phyloP scores from a whole-genome alignment of 2,113 vertebrate species.

The Speoplatyrhinus poulsoni region DNA sequence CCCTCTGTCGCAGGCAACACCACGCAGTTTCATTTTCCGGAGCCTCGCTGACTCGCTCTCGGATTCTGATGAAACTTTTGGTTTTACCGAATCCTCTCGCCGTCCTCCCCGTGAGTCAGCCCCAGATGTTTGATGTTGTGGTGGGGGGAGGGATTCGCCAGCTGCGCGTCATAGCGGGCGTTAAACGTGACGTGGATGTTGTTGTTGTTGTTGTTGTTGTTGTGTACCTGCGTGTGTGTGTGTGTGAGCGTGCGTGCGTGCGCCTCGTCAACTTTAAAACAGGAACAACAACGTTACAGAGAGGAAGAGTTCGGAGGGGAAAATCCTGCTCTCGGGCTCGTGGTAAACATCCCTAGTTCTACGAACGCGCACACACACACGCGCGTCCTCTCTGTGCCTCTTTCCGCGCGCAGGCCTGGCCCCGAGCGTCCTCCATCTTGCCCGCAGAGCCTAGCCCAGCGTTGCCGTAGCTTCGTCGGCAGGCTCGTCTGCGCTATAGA shows the following conservation, averaged over 20 bases:
- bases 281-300: slow-evolving; percentile 29
- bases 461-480: slow-evolving; percentile 7
- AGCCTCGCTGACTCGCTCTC: slow-evolving; percentile 70
- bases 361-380: background rate
- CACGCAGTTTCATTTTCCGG: slow-evolving; percentile 82
- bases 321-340: background rate
- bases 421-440: background rate
- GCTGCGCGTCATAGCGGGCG: slow-evolving; percentile 35
- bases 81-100: slow-evolving; percentile 36
- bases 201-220: slow-evolving; percentile 34
- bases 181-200: slow-evolving; percentile 54
- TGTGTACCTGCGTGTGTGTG: too few relatives aligned
- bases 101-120: background rate
- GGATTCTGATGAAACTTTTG: slow-evolving; percentile 72
- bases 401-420: slow-evolving; percentile 1
- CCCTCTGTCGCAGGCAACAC: slow-evolving; percentile 74
- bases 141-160: slow-evolving; percentile 2
- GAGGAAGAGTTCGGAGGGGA: slow-evolving; percentile 28
- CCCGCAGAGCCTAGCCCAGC: slow-evolving; percentile 5
- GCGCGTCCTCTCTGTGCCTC: slow-evolving; percentile 34
- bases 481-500: slow-evolving; percentile 3
- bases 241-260: too few relatives aligned
- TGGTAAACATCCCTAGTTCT: slow-evolving; percentile 29
- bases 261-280: slow-evolving; percentile 36
- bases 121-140: background rate